Evolutionary conservation across 30 jellyfish, hydroid and myxozoan species (phyloP), one percentile per base, ranked within the genome.

Genomic region (Cassiopea andromeda): DNA sequence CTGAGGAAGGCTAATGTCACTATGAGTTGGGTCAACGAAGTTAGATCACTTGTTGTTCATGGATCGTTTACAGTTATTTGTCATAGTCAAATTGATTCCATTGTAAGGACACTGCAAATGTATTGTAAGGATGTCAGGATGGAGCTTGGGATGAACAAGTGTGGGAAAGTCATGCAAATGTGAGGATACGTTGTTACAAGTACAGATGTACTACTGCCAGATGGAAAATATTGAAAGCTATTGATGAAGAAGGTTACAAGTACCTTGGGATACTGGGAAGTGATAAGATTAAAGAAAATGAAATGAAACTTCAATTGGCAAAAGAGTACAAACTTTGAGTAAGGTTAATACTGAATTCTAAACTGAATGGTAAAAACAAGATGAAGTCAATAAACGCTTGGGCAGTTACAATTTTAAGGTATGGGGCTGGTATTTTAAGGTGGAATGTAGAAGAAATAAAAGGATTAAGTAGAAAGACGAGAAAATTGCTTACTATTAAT

Each of bases 101-200:
- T 83, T 16, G 48, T 48, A 47, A 27, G 14, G 38, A 83, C 91
- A 78, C 87, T 83, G 73, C 47, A 69, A 38, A 17, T 66, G 17
- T 64, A 64, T 54, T 44, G 91, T 44, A 44, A 46, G 57, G 91
- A 83, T 49, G 67, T 84, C 48, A 73, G 48, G 60, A 84, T 84
- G 92, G 87, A 70, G 48, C 71, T 84, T 84, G 92, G 92, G 12
- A 45, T 72, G 2, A 71, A 84, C 64, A 84, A 84, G 78, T 84
- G 92, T 73, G 88, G 76, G 16, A 49, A 15, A 69, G 78, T 60
- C 38, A 49, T 60, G 2, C 16, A 66, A 45, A 1, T 45, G 67
- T 7, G 93, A 46, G 93, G 88, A 49, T 46, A 85, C 15, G 17
- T 69, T 48, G 86, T 57, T 5, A 57, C 27, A 43, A 12, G 14